phyloP scores from a whole-genome alignment of 30 jellyfish, hydroid and myxozoan species.

The Haliclystus octoradiatus region DNA sequence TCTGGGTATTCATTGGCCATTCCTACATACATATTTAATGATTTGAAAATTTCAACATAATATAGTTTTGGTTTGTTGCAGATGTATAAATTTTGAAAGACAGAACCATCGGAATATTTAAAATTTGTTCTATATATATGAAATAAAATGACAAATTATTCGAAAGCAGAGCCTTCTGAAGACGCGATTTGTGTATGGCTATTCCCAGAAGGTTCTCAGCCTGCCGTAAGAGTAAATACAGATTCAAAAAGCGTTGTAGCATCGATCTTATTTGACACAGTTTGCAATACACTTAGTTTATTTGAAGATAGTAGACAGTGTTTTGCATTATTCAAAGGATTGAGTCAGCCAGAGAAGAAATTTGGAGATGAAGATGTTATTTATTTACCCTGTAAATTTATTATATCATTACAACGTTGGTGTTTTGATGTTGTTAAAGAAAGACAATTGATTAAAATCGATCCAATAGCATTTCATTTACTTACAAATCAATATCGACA shows the following conservation, averaged over 20 bases:
- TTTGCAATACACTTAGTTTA: conserved; percentile 54
- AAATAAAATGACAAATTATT: background rate
- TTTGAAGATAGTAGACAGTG: conserved; percentile 31
- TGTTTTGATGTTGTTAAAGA: conserved; percentile 61
- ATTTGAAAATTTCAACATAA: no score
- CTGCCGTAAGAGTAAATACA: conserved; percentile 82
- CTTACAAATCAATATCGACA: conserved; percentile 47
- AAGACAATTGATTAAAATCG: conserved; percentile 51
- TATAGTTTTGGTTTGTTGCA: no score
- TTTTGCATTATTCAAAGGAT: conserved; percentile 64
- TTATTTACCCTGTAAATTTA: conserved; percentile 35
- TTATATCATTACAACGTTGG: conserved; percentile 66
- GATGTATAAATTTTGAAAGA: no score
- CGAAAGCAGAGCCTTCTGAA: conserved; percentile 10
- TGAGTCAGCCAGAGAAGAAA: conserved; percentile 50
- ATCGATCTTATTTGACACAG: conserved; percentile 28
- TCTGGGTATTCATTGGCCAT: no score
- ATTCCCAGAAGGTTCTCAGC: conserved; percentile 79
- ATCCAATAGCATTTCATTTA: conserved; percentile 43
- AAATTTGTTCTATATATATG: no score
- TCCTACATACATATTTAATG: no score
- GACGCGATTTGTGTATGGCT: conserved; percentile 51
- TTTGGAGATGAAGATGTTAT: conserved; percentile 51
- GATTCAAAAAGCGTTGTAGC: conserved; percentile 40
- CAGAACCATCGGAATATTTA: no score